Base-by-base conservation (phyloP, 2,797 vertebrate species). In the Malurus leucopterus region DNA sequence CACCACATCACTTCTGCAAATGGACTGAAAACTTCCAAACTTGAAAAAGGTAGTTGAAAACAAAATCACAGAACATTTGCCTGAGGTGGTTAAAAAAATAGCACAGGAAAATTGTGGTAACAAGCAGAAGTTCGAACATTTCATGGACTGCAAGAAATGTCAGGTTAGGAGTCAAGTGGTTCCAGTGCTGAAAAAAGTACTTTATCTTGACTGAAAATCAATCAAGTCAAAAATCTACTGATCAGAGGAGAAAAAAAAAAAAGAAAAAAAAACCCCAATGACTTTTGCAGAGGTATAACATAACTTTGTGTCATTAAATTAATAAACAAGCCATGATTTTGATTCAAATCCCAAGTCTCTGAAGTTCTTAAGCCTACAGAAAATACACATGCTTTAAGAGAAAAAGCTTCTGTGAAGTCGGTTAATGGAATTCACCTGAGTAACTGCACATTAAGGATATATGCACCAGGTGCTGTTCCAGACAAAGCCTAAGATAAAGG, bases 181-280 rank as follows among this genome's bases (percentile, higher is more conserved):
- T 54, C 84, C 14, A 70, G 38, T 30, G 41, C 23, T 65, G 29
- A 63, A 58, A 43, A 43, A 75, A 30, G 21, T 34, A 53, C 13
- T 89, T 77, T 19, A 44, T 70, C 53, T 27, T 82, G 43, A 50
- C 46, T 82, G 57, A 73, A 80, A 62, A 83, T 15, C 4, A 8
- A 80, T 36, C 50, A 61, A 78, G 13, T 53, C 22, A 92, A 84
- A 77, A 55, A 27, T 15, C 2, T 23, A 64, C 9, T 9, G 11
- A 46, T 5, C 1, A 5, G 8, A 9, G 2, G 2, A 22, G 22
- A 40, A 53, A 47, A 68, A 40, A 7, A 14, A 49, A 2, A 6
- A 11, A 18, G 9, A 11, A 36, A 36, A 36, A 36, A 53, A 54
- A 32, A 3, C 0, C 2, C 9, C 13, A 54, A 1, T 15, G 9